Evolutionary conservation across 2,797 vertebrate species (phyloP), one percentile per base, ranked within the genome.

Genomic region (Tokudaia tokunoshimensis): DNA sequence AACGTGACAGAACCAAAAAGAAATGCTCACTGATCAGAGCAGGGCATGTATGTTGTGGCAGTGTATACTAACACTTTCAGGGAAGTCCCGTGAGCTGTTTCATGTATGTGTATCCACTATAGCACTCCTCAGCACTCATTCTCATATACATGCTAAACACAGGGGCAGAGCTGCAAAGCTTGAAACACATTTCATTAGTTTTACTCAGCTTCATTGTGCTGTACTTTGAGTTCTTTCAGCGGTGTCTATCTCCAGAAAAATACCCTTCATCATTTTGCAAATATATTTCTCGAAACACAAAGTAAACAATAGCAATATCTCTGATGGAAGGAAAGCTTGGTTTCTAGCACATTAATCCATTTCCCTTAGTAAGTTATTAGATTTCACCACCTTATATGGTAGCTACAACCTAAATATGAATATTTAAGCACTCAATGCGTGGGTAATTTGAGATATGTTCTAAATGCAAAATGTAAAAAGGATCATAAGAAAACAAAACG

Each of bases 241-340:
- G 72, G 37, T 4, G 9, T 4, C 57, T 3, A 81, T 6, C 9
- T 6, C 3, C 19, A 80, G 9, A 55, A 70, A 93, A 93, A 78
- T 0, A 63, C 11, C 82, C 10, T 20, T 2, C 29, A 61, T 50
- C 12, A 44, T 76, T 79, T 93, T 94, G 22, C 3, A 34, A 6
- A 75, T 14, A 79, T 59, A 91, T 79, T 96, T 88, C n/a, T 61
- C 70, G 15, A 31, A 94, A 86, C 75, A 57, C 61, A 89, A 89
- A 78, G 17, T 61, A 90, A 83, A 24, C 19, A 89, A 82, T 50
- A 61, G 3, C 81, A 93, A 34, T 1, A 94, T 37, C n/a, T 55
- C 65, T 87, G 87, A 65, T 37, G 20, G 6, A 92, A 50, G 26
- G 14, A 9, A 83, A 89, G 20, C 41, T 86, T 80, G 5, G 2